phyloP scores from a whole-genome alignment of 2,797 vertebrate genomes.

The Euphonia xanthogaster region DNA sequence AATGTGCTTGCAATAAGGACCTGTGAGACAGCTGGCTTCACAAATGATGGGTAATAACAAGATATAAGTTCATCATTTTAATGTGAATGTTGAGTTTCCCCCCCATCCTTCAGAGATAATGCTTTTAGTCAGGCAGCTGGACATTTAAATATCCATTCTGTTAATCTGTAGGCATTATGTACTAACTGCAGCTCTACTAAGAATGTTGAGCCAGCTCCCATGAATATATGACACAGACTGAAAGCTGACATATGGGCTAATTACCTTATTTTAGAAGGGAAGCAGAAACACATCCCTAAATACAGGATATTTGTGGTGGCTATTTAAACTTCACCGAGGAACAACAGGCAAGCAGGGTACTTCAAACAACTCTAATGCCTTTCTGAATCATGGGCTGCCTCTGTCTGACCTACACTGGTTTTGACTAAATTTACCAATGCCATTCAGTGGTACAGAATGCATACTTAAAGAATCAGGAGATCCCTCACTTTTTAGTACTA shows the following conservation, averaged over 20 bases:
- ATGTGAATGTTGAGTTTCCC: background rate
- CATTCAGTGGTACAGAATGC: background rate
- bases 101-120: background rate
- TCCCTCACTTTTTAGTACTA: rapidly evolving
- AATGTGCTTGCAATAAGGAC: background rate
- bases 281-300: background rate
- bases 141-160: background rate
- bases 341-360: background rate
- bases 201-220: background rate
- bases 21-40: background rate
- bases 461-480: background rate
- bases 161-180: background rate
- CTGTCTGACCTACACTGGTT: background rate
- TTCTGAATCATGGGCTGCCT: background rate
- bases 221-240: background rate
- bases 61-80: background rate
- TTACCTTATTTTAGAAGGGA: background rate
- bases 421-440: background rate
- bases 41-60: background rate
- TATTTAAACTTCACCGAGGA: background rate
- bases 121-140: background rate
- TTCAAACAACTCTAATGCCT: background rate
- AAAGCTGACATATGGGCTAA: background rate
- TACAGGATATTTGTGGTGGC: background rate
- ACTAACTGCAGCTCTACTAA: background rate